Base-by-base conservation (phyloP, 2,797 vertebrate species). In the Gobio occitaniae region DNA sequence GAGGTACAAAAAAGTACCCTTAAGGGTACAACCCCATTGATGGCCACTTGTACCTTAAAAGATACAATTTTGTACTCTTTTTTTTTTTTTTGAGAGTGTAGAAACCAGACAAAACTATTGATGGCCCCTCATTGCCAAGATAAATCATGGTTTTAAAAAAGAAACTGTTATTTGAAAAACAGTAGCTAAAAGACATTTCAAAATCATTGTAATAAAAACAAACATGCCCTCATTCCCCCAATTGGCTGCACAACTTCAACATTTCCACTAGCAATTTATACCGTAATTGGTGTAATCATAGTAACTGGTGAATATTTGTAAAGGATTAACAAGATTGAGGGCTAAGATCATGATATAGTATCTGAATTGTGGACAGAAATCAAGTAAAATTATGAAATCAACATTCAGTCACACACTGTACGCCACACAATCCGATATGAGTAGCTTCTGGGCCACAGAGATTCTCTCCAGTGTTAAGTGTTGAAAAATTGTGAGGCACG, bases 401-500 rank as follows among this genome's bases (percentile, higher is more conserved):
- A 38, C 70, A 38, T 63, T 75, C 21, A 65, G 7, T 29, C 36
- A 8, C n/a, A 56, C 32, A 47, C 38, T 61, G 12, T 63, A 32
- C 41, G 47, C 25, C 41, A 63, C 70, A 48, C 32, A 32, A 77
- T 41, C 48, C 4, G 36, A 69, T 77, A 29, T 19, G 48, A 77
- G 15, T 9, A 69, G 38, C 50, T 7, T 77, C 48, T 59, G 74
- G 16, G 38, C 52, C 61, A 19, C 32, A 44, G 72, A 77, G 8
- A 52, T 29, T 52, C 61, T 76, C 32, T 25, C n/a, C 61, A 32
- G 82, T 77, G 74, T 77, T 84, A 84, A 84, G 82, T 54, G 82
- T 69, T 15, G 48, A 84, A 52, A 44, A 69, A 84, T 56, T 41
- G 48, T 21, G 38, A 68, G 50, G 74, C 74, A 78, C 7, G 82